Percentiles rank a stretch among this genome's conserved stretches.
phyloP scores from a whole-genome alignment of 2,888 invertebrate genomes.

The Habrosyne pyritoides region DNA sequence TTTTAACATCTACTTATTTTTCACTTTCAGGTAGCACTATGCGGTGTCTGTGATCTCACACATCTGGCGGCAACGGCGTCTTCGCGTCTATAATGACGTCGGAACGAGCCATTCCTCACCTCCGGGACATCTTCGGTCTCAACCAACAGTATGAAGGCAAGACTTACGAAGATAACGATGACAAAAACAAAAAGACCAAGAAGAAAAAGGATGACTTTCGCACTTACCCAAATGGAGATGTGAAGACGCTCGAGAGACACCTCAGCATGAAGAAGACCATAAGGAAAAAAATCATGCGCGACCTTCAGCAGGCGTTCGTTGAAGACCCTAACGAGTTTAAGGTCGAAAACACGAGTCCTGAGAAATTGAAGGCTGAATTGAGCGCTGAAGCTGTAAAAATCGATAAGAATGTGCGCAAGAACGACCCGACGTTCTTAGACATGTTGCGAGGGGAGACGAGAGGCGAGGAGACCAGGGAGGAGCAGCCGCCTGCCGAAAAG shows the following conservation, averaged over 20 bases:
- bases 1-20: slow-evolving; percentile 31
- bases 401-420: slow-evolving; percentile 78
- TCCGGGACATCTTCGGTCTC: slow-evolving; percentile 89
- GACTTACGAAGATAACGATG: slow-evolving; percentile 74
- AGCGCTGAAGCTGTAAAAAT: slow-evolving; percentile 87
- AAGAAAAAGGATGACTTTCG: slow-evolving; percentile 88
- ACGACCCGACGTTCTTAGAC: slow-evolving; percentile 86
- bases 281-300: slow-evolving; percentile 92
- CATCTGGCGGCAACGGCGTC: slow-evolving; percentile 49
- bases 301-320: slow-evolving; percentile 89
- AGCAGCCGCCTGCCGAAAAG: slow-evolving; percentile 81
- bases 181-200: slow-evolving; percentile 83
- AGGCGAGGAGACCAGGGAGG: slow-evolving; percentile 70
- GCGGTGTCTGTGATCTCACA: slow-evolving; percentile 66
- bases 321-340: slow-evolving; percentile 89
- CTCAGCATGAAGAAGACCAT: slow-evolving; percentile 95
- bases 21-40: slow-evolving; percentile 72
- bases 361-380: slow-evolving; percentile 87
- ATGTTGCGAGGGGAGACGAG: slow-evolving; percentile 86
- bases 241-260: slow-evolving; percentile 90
- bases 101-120: slow-evolving; percentile 90
- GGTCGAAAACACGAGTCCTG: slow-evolving; percentile 87
- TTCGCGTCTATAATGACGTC: slow-evolving; percentile 82
- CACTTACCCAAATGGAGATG: slow-evolving; percentile 86
- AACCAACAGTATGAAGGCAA: slow-evolving; percentile 81